phyloP scores from a whole-genome alignment of 2,113 vertebrate species.

The Dipodomys ordii region DNA sequence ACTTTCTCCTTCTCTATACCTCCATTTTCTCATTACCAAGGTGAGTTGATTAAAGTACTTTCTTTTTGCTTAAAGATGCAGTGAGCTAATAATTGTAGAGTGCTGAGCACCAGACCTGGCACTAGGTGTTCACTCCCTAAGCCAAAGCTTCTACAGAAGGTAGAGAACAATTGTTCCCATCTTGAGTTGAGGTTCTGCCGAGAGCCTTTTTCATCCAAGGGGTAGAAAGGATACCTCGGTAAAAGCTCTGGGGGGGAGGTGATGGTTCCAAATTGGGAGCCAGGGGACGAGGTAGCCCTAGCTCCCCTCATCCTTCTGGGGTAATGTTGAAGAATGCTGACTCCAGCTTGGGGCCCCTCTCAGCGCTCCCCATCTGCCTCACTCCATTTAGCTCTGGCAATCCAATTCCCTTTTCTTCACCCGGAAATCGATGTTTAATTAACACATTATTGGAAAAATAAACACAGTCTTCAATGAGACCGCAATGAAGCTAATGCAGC shows the following conservation, averaged over 20 bases:
- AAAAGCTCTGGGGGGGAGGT: neutral
- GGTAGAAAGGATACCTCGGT: neutral
- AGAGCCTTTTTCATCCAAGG: neutral
- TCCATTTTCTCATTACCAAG: slow-evolving; percentile 4
- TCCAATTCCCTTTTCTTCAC: slow-evolving; percentile 85
- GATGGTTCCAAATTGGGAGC: slow-evolving; percentile 10
- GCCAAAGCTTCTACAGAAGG: neutral
- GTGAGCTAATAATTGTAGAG: neutral
- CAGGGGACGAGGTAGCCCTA: neutral
- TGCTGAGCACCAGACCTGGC: neutral
- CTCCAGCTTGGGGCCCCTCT: slow-evolving; percentile 81
- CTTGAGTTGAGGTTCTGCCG: neutral
- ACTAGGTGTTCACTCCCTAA: neutral
- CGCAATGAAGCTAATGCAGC: slow-evolving; percentile 83
- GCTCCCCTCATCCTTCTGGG: slow-evolving; percentile 59
- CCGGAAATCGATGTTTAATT: slow-evolving; percentile 90
- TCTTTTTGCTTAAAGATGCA: neutral
- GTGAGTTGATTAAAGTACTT: neutral
- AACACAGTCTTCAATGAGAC: slow-evolving; percentile 81
- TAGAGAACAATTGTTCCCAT: neutral
- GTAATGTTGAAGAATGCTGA: slow-evolving; percentile 74
- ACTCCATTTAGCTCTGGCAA: slow-evolving; percentile 86
- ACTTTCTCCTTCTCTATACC: neutral
- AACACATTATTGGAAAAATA: slow-evolving; percentile 87
- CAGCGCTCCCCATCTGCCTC: slow-evolving; percentile 79